Evolutionary conservation across 1,140 invertebrate genomes (phyloP).

Genomic region (Varroa destructor): DNA sequence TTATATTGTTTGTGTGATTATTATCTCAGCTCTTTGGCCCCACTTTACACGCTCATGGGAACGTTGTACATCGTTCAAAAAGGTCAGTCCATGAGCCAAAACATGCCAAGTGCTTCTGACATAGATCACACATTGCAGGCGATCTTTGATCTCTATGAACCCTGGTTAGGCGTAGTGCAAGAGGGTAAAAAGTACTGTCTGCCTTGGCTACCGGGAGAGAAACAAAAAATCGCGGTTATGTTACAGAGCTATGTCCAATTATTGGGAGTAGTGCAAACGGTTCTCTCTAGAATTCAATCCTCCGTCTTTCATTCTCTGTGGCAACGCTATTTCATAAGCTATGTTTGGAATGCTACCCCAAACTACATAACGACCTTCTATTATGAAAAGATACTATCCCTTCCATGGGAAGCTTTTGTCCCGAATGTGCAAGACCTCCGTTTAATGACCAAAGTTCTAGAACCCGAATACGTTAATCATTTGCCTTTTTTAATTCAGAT

Average conservation of each 20-base stretch:
- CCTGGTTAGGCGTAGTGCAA: conserved; percentile 23
- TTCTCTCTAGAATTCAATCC: not conserved
- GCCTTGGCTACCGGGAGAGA: conserved; percentile 21
- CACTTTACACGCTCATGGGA: not conserved
- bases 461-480: conserved; percentile 21
- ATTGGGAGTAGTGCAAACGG: not conserved
- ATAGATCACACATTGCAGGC: conserved; percentile 21
- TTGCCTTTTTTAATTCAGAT: conserved; percentile 12
- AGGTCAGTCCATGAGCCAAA: not conserved
- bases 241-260: not conserved
- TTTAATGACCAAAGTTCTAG: not conserved
- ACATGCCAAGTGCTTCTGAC: conserved; percentile 26
- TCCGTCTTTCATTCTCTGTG: conserved; percentile 7
- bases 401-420: conserved; percentile 21
- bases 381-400: conserved; percentile 6
- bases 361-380: conserved; percentile 3
- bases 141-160: conserved; percentile 28
- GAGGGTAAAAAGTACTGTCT: not conserved
- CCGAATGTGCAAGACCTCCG: conserved; percentile 1
- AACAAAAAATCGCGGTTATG: conserved; percentile 13
- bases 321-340: conserved; percentile 26
- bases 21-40: not conserved
- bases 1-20: conserved; percentile 4
- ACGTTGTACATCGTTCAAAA: conserved; percentile 11
- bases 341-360: conserved; percentile 14